Evolutionary conservation across 2,888 invertebrate species (phyloP).

Genomic region (Eurytoma californica): DNA sequence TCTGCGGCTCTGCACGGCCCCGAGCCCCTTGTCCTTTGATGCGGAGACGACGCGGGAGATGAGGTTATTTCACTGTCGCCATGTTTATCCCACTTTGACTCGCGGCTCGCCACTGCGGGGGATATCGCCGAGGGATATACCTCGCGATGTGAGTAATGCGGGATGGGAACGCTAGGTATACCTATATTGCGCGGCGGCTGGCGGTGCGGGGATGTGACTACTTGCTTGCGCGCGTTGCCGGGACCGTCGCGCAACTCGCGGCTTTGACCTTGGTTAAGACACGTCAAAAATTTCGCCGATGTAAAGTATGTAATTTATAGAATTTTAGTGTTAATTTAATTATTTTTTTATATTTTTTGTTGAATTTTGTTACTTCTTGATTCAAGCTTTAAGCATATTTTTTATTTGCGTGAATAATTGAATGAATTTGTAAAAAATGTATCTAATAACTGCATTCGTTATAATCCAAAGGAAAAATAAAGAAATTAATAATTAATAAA

Average conservation of each 20-base stretch:
- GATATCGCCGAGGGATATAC: background rate
- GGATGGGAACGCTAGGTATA: too few relatives aligned
- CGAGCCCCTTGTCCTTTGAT: background rate
- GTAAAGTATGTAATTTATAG: too few relatives aligned
- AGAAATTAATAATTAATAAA: too few relatives aligned
- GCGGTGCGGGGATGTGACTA: conserved; percentile 14
- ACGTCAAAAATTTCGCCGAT: too few relatives aligned
- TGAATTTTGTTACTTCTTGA: too few relatives aligned
- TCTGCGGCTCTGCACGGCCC: background rate
- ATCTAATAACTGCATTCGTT: background rate
- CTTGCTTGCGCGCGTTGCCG: background rate
- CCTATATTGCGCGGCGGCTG: background rate
- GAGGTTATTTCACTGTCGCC: conserved; percentile 47
- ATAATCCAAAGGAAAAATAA: too few relatives aligned
- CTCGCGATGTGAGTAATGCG: background rate
- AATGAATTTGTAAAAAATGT: background rate
- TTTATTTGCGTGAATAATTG: too few relatives aligned
- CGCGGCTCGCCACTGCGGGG: background rate
- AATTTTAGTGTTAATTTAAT: too few relatives aligned
- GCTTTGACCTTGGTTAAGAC: too few relatives aligned
- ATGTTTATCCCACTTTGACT: conserved; percentile 34
- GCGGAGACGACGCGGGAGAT: conserved; percentile 11
- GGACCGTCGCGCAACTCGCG: background rate
- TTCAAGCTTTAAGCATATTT: too few relatives aligned
- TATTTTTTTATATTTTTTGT: too few relatives aligned